Evolutionary conservation across 2,797 vertebrate species (phyloP).

Genomic region (Heteromormyrus szaboi): DNA sequence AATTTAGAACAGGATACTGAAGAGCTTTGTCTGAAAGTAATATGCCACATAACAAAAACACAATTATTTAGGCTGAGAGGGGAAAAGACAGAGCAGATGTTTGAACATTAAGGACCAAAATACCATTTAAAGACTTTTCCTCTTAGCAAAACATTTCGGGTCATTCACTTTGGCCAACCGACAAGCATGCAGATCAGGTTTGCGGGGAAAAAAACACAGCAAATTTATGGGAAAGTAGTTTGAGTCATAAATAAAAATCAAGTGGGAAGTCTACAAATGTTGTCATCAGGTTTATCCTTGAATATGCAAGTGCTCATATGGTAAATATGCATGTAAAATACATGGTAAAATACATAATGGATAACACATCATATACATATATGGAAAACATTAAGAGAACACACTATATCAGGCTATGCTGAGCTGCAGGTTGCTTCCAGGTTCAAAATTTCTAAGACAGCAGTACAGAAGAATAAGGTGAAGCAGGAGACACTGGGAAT

Average conservation of each 20-base stretch:
- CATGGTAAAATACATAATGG: neutral
- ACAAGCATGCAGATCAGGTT: neutral
- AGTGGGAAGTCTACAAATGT: neutral
- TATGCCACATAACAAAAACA: neutral
- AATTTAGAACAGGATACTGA: neutral
- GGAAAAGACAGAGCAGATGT: neutral
- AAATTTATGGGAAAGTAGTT: neutral
- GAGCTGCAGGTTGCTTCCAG: neutral
- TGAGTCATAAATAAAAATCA: neutral
- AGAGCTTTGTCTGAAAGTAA: neutral
- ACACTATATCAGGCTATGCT: neutral
- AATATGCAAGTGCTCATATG: neutral
- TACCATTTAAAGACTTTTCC: constrained; percentile 7
- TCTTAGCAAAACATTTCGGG: neutral
- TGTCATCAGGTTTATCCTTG: neutral
- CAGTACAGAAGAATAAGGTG: neutral
- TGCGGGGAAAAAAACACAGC: neutral
- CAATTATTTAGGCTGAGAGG: neutral
- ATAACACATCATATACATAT: neutral
- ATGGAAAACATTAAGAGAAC: neutral
- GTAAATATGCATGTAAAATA: neutral
- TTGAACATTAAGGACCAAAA: neutral
- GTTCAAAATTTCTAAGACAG: neutral
- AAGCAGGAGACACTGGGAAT: neutral
- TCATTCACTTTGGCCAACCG: neutral